These are phyloP conservation scores for Oncopodura yosiiana DNA, from an alignment of 1,140 invertebrate genomes.

Conservation along the genomic window DNA sequence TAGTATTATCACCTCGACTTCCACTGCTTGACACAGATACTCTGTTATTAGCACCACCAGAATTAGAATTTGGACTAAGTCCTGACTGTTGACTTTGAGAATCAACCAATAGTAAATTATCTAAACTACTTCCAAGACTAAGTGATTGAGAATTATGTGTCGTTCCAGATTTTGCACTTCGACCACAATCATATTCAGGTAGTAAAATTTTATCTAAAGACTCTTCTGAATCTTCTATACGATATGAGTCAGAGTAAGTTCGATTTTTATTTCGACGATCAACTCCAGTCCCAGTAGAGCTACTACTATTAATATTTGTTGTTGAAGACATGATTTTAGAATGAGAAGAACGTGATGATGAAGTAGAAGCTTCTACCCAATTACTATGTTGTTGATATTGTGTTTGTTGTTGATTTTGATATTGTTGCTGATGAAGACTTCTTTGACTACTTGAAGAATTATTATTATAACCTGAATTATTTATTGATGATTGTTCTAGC, in stretches of 20 bases:
- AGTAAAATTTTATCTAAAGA: conserved; percentile 21
- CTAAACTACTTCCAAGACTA: conserved; percentile 27
- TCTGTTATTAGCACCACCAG: conserved; percentile 8
- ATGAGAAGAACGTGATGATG: neutral
- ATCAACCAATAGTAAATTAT: conserved; percentile 32
- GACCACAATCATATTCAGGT: conserved; percentile 10
- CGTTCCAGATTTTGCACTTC: conserved; percentile 14
- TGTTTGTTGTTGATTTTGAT: neutral
- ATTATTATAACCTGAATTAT: neutral
- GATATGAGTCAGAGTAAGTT: conserved; percentile 32
- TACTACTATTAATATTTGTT: neutral
- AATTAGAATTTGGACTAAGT: conserved; percentile 30
- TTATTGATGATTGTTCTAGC: conserved; percentile 21
- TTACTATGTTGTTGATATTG: conserved; percentile 6
- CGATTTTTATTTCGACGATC: conserved; percentile 11
- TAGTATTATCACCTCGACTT: neutral
- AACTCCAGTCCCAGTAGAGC: neutral
- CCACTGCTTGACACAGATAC: conserved; percentile 9
- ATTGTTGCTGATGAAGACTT: neutral
- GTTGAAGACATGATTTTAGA: neutral
- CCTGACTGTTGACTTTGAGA: conserved; percentile 26
- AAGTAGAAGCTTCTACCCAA: neutral
- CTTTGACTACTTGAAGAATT: conserved; percentile 3
- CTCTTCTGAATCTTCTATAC: conserved; percentile 21
- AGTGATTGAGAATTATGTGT: conserved; percentile 31